Evolutionary conservation across 2,888 invertebrate species (phyloP).

Genomic region (Pheosia gnoma): DNA sequence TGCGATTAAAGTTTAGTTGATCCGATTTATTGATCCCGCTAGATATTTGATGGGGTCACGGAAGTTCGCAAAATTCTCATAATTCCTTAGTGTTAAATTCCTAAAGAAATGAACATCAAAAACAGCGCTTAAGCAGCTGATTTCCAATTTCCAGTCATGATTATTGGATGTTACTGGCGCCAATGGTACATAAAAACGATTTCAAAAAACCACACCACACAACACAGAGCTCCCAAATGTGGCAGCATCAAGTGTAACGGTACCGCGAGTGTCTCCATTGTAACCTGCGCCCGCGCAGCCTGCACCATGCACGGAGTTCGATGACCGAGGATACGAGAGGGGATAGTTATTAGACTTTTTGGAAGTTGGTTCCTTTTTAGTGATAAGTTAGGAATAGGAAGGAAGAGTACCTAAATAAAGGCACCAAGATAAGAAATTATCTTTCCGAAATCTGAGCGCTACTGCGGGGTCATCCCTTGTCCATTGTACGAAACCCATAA

Average conservation of each 20-base stretch:
- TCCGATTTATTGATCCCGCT: no score
- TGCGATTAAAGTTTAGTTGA: no score
- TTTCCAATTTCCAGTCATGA: not conserved
- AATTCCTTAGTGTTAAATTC: no score
- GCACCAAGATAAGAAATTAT: no score
- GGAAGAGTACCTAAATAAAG: no score
- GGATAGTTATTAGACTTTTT: not conserved
- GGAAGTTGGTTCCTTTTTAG: no score
- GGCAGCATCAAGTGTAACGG: constrained; percentile 34
- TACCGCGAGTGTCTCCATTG: constrained; percentile 20
- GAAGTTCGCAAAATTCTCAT: no score
- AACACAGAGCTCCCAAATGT: constrained; percentile 19
- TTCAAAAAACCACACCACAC: constrained; percentile 24
- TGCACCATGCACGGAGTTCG: constrained; percentile 1
- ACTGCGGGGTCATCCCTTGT: no score
- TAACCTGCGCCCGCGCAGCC: constrained; percentile 2
- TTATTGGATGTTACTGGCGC: constrained; percentile 26
- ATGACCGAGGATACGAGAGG: not conserved
- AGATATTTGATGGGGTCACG: no score
- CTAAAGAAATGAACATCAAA: not conserved
- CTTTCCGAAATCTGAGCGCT: no score
- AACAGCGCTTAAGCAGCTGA: constrained; percentile 27
- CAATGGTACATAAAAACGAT: constrained; percentile 31
- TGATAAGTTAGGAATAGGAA: no score
- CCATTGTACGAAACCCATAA: no score